Conservation (phyloP, 2,113 vertebrate species). For the Pipra filicauda region DNA sequence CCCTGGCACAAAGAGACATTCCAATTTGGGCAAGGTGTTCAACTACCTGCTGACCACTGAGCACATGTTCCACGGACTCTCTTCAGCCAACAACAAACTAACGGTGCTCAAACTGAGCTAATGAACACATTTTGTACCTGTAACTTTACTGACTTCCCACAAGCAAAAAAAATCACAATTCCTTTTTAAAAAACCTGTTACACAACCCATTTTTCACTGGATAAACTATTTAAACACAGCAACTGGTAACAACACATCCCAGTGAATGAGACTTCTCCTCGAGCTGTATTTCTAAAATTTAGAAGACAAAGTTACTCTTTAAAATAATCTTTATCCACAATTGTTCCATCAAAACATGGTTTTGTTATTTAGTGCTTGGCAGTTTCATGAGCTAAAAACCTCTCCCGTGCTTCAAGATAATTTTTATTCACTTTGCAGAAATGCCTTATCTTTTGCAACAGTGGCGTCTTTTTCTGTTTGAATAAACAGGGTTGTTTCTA, state of each 20-base stretch:
- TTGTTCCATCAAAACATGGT: background rate
- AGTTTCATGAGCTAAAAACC: background rate
- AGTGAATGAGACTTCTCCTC: background rate
- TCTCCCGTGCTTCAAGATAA: background rate
- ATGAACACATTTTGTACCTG: background rate
- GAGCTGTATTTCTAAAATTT: background rate
- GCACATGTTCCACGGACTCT: background rate
- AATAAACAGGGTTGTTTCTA: slow-evolving; percentile 28
- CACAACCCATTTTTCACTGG: background rate
- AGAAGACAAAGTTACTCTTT: background rate
- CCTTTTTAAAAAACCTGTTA: background rate
- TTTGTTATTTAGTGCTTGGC: background rate
- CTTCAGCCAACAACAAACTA: background rate
- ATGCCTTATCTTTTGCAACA: slow-evolving; percentile 22
- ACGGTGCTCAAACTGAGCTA: background rate
- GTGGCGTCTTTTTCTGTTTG: background rate
- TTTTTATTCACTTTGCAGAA: background rate
- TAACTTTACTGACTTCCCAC: background rate
- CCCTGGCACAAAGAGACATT: background rate
- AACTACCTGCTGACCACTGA: background rate
- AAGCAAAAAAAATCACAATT: background rate
- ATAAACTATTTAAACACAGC: background rate
- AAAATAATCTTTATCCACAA: background rate
- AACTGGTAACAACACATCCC: background rate
- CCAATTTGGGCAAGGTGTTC: rapidly evolving